Base-by-base conservation (phyloP, 2,888 invertebrate genomes). In the Pandemis heparana region DNA sequence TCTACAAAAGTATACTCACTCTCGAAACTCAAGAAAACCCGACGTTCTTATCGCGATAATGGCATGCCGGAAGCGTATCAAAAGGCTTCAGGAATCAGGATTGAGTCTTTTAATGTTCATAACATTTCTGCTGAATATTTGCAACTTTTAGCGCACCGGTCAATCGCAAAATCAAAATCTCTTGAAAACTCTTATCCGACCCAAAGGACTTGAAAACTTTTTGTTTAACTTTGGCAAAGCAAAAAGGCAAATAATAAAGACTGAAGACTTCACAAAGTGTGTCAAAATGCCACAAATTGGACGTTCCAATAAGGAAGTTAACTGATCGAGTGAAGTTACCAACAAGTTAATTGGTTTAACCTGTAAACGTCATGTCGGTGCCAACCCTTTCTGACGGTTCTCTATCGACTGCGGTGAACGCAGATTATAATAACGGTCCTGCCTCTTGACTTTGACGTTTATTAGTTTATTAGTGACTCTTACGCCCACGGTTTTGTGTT, bases 271-370 rank as follows among this genome's bases (percentile, higher is more conserved):
- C 39, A 64, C 59, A 41, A 70, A 75, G 72, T 48, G 51, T 74
- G 71, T 75, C 70, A 73, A 67, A 73, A 70, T 46, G 14, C 59
- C 65, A 70, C 70, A 39, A 76, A 77, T 75, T 75, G 68, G 75
- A 73, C 74, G 66, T 60, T 67, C 69, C 71, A 77, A 77, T 84
- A 82, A 83, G 84, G 82, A 86, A 88, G 85, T 87, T 85, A 83
- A 83, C 83, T 79, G 80, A 78, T 76, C 78, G 77, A 81, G 81
- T 82, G 78, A 78, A 80, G 79, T 59, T 73, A 73, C 85, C 85
- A 89, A 87, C 85, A 84, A 85, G 79, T 84, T 90, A 90, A 90
- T 92, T 85, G 89, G 89, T 86, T 91, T 91, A 90, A 87, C 89
- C 89, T 89, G 89, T 87, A 90, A 85, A 87, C 79, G 91, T 90